phyloP scores from a whole-genome alignment of 1,140 invertebrate species.

The Lepidostoma basale region DNA sequence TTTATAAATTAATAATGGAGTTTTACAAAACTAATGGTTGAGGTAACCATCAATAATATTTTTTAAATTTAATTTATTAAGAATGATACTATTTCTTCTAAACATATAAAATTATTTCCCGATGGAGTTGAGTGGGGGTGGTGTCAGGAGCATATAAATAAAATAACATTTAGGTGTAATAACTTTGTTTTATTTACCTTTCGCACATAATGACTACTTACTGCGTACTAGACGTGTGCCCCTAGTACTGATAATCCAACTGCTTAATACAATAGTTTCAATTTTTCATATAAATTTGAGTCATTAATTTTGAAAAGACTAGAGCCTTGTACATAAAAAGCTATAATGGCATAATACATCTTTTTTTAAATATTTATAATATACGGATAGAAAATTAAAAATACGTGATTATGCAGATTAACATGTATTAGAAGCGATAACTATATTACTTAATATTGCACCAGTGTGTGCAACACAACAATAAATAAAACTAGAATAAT shows the following conservation, averaged over 20 bases:
- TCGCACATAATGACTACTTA: conserved; percentile 12
- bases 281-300: conserved; percentile 22
- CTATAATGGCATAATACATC: conserved; percentile 27
- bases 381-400: conserved; percentile 24
- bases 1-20: too few species aligned
- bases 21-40: too few species aligned
- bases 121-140: too few species aligned
- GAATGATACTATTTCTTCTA: too few species aligned
- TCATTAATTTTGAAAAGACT: conserved; percentile 32
- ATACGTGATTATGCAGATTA: conserved; percentile 11
- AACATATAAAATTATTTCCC: too few species aligned
- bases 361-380: conserved; percentile 1
- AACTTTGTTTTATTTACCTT: conserved; percentile 12
- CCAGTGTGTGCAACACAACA: conserved; percentile 17
- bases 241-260: neutral
- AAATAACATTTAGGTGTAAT: conserved; percentile 3
- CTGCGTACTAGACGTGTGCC: neutral
- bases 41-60: too few species aligned
- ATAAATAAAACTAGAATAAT: conserved; percentile 4
- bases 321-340: conserved; percentile 33
- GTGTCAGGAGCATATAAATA: too few species aligned
- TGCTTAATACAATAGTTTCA: conserved; percentile 13
- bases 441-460: conserved; percentile 17
- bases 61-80: too few species aligned
- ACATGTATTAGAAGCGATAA: neutral